Evolutionary conservation across 2,888 invertebrate genomes (phyloP), one percentile per base, ranked within the genome.

Genomic region (Andrena praecox): DNA sequence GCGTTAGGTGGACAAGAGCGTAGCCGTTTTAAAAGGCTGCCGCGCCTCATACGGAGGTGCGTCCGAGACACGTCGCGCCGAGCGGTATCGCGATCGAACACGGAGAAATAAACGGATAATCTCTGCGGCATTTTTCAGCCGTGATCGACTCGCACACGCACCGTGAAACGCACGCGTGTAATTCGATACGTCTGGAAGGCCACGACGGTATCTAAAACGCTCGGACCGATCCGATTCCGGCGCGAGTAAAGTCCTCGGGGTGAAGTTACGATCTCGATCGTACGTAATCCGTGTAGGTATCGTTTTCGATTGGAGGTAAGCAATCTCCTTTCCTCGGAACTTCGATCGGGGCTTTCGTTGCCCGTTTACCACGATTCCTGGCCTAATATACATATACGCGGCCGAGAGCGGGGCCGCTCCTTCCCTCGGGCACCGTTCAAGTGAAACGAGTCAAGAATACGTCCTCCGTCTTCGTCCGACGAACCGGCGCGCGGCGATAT

Each of bases 211-310:
- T 74, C 62, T 10, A 24, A 69, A 69, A 52, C 81, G 27, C 27
- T 27, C 42, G 29, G 48, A 60, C 72, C 81, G 86, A 88, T 84
- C 77, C 74, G 86, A 84, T 86, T 82, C 77, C 84, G 48, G 56
- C 35, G 74, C 73, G 84, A 87, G 89, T 88, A 89, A 88, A 88
- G 88, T 88, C 59, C 87, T 89, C 80, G 66, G 52, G 85, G 89
- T 82, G 80, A 89, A 88, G 73, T 88, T 89, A 88, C 85, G 89
- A 80, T 86, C 80, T 54, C 73, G 70, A 71, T 73, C 79, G 66
- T 69, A 83, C 77, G 84, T 79, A 81, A 85, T 79, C 77, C 87
- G 70, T 73, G 75, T 76, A 83, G 81, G 82, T 89, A 88, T 88
- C 85, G 85, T 84, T 85, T 87, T 77, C 85, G 80, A 82, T 87